phyloP scores from a whole-genome alignment of 2,888 invertebrate genomes.

The Pristionchus maxplancki region DNA sequence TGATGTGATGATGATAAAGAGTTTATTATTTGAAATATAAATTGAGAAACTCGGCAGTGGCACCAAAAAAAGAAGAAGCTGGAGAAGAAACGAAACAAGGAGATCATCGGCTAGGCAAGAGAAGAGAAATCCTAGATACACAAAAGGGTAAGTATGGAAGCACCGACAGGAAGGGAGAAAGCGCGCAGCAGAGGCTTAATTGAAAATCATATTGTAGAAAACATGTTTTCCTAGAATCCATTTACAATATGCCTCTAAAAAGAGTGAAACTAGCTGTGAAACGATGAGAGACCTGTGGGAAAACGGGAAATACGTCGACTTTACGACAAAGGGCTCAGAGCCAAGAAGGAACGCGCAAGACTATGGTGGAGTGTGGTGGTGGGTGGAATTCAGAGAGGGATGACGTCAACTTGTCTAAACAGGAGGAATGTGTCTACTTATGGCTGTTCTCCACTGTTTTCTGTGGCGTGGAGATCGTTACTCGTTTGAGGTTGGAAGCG shows the following conservation, averaged over 20 bases:
- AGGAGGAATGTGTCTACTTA: conserved; percentile 7
- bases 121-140: conserved; percentile 29
- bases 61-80: neutral
- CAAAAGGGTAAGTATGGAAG: conserved; percentile 19
- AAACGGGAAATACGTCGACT: neutral
- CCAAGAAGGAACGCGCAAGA: neutral
- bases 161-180: conserved; percentile 11
- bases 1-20: conserved; percentile 41
- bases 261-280: conserved; percentile 11
- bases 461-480: conserved; percentile 59
- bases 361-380: neutral
- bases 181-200: neutral
- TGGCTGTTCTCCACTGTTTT: conserved; percentile 13
- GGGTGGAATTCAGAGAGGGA: neutral
- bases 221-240: too few species aligned
- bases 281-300: conserved; percentile 15
- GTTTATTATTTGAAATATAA: neutral
- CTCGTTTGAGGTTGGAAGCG: conserved; percentile 69
- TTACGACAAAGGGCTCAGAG: neutral
- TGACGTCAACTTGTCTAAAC: neutral
- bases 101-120: conserved; percentile 35
- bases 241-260: too few species aligned
- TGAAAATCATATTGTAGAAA: neutral
- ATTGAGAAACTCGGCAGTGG: neutral
- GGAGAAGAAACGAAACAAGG: conserved; percentile 1